Percentiles rank a stretch among this genome's conserved stretches.
Evolutionary conservation across 1,140 invertebrate species (phyloP).

Genomic region (Nasonia giraulti): DNA sequence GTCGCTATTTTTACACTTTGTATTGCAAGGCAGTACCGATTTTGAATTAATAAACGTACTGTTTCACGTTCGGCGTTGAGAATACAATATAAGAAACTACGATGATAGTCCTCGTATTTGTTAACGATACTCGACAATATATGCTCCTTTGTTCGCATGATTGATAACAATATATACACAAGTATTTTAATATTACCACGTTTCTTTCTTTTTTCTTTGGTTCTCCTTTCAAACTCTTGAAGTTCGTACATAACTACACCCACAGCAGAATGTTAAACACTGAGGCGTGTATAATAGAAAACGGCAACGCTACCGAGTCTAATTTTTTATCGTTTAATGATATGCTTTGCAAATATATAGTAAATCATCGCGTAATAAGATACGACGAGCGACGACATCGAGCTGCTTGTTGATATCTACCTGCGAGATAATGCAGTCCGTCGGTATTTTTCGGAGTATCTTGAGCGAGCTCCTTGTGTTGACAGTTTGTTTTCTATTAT

Average conservation of each 20-base stretch:
- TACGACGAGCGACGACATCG: neutral
- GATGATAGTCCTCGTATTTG: too few species aligned
- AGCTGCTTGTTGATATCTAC: neutral
- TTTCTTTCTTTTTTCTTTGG: neutral
- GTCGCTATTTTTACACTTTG: neutral
- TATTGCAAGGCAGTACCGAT: too few species aligned
- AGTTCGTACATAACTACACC: constrained; percentile 27
- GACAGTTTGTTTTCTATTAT: neutral
- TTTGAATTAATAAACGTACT: neutral
- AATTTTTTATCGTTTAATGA: constrained; percentile 34
- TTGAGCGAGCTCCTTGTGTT: neutral
- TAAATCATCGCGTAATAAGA: constrained; percentile 25
- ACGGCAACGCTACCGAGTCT: neutral
- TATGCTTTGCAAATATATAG: constrained; percentile 40
- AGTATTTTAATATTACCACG: constrained; percentile 18
- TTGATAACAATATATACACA: too few species aligned
- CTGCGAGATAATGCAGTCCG: neutral
- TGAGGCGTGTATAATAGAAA: neutral
- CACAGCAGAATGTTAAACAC: neutral
- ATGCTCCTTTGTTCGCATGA: too few species aligned
- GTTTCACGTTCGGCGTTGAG: neutral
- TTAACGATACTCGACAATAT: too few species aligned
- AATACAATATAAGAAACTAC: too few species aligned
- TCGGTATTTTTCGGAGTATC: neutral
- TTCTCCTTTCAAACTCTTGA: constrained; percentile 30